A percentile compares a stretch with the other conserved stretches of the same genome.
Evolutionary conservation across 2,888 invertebrate species (phyloP).

Genomic region (Noctua janthina): DNA sequence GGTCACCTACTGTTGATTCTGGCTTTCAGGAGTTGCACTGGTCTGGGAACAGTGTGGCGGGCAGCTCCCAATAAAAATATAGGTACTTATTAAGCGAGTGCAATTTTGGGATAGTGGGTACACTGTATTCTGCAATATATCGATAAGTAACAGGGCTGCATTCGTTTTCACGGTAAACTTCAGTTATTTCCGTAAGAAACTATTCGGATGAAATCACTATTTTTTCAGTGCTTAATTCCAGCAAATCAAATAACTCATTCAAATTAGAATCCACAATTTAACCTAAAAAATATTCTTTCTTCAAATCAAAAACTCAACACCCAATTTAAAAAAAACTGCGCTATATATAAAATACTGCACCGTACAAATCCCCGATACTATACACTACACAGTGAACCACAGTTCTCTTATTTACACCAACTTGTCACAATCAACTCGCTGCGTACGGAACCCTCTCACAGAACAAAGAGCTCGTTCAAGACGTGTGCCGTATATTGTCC

Average conservation of each 20-base stretch:
- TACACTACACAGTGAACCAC: constrained; percentile 18
- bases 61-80: too few relatives aligned
- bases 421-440: constrained; percentile 38
- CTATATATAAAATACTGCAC: background rate
- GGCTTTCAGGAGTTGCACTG: too few relatives aligned
- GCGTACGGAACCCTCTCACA: constrained; percentile 72
- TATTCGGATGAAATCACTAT: background rate
- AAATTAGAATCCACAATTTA: background rate
- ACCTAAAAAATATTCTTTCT: background rate
- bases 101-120: background rate
- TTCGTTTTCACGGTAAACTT: background rate
- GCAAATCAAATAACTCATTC: background rate
- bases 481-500: constrained; percentile 79
- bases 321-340: constrained; percentile 20
- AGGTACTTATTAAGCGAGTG: background rate
- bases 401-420: constrained; percentile 45
- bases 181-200: background rate
- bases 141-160: background rate
- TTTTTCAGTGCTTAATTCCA: background rate
- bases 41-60: too few relatives aligned
- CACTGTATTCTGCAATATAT: background rate
- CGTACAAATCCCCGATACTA: background rate
- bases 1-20: too few relatives aligned
- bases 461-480: constrained; percentile 67
- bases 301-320: background rate